Base-by-base conservation (phyloP, 2,113 vertebrate genomes). In the pig (Sus scrofa) region DNA sequence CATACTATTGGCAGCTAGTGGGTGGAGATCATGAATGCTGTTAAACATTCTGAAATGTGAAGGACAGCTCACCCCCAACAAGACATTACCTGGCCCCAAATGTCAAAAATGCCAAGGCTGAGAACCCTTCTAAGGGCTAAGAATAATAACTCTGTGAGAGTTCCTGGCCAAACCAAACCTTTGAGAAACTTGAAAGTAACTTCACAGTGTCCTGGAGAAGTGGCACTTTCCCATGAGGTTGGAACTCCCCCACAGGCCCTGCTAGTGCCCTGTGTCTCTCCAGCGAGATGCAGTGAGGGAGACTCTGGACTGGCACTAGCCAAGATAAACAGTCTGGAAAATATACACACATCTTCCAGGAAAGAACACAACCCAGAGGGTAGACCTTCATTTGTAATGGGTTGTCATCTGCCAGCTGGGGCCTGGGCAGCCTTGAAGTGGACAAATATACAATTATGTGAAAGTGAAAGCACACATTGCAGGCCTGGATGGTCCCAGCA, bases 401-500 rank as follows among this genome's bases (percentile, higher is more conserved):
- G 58, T 34, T 65, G 65, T 71, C 58, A 44, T 95, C 54, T 65
- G 86, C 94, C 50, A 68, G 3, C 7, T 10, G 93, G 67, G 50
- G 19, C 37, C 82, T 91, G 79, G 96, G 96, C 75, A 97, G 95
- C 96, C 95, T 97, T 14, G 62, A 97, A 96, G 79, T 60, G 88
- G 96, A 97, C 87, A 97, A 98, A 96, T 73, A 67, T 77, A 34
- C 94, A 92, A 79, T 97, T 96, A 65, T 8, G 60, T 63, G 89
- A 84, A 93, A 86, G 96, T 54, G 62, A 95, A 26, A 2, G 63
- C 60, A 19, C 63, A 85, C 75, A 97, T 88, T 88, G 96, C 94
- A 97, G 39, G 95, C 93, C 91, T 60, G 26, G 79, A 95, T 95
- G 93, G 74, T 88, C 93, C 79, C 39, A 70, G 87, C 67, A 32